These are phyloP conservation scores for Phasianus colchicus DNA, from an alignment of 2,113 vertebrate species.

Conservation along the genomic window DNA sequence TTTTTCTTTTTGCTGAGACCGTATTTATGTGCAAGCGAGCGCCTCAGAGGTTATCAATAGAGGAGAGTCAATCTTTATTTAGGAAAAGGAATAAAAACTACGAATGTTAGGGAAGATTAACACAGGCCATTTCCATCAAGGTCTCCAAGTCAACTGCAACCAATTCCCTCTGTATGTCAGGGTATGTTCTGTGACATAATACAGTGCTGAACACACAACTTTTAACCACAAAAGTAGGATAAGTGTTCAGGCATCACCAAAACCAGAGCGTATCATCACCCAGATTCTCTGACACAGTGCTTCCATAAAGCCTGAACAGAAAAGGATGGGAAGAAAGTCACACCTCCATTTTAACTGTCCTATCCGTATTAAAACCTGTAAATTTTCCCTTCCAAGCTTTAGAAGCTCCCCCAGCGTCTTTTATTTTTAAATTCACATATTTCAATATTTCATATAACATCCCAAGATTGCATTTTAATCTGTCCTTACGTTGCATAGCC, in stretches of 20 bases:
- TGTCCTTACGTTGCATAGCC: not conserved
- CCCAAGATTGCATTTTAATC: not conserved
- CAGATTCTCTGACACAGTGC: not conserved
- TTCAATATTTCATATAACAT: not conserved
- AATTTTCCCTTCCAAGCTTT: not conserved
- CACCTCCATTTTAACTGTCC: not conserved
- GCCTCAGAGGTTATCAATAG: conserved; percentile 2
- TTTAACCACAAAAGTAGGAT: not conserved
- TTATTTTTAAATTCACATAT: not conserved
- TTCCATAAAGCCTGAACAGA: not conserved
- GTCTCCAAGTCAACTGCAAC: not conserved
- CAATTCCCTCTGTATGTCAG: not conserved
- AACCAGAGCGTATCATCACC: not conserved
- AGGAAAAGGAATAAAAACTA: conserved; percentile 38
- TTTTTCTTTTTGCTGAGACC: not conserved
- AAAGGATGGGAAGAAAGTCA: not conserved
- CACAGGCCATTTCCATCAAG: not conserved
- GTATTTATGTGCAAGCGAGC: not conserved
- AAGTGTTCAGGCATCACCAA: not conserved
- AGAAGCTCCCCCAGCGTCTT: not conserved
- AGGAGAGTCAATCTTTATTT: not conserved
- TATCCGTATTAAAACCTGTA: not conserved
- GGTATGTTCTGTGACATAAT: not conserved
- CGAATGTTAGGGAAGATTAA: conserved; percentile 39
- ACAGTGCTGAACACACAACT: not conserved